These are phyloP conservation scores for Theonella swinhoei DNA, from an alignment of 37 sponge, comb jelly and placozoan genomes.

Conservation along the genomic window DNA sequence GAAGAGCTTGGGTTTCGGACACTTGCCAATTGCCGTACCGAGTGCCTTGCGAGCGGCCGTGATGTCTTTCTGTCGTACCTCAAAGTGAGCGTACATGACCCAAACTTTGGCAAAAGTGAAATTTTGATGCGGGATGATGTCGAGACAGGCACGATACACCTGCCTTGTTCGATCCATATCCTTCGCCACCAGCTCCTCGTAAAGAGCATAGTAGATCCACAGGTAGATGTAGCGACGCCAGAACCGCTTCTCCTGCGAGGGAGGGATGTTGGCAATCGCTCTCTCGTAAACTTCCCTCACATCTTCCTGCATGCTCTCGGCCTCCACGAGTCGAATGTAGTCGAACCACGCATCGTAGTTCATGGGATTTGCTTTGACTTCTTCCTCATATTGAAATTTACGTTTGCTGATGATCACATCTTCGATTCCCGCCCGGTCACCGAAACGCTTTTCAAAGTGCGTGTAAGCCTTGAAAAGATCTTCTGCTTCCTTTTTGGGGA, in stretches of 20 bases:
- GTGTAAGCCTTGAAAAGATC: conserved; percentile 95
- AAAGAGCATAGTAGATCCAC: conserved; percentile 98
- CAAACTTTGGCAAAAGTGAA: conserved; percentile 99
- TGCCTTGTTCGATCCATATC: conserved; percentile 87
- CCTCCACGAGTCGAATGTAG: conserved; percentile 91
- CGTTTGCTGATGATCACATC: conserved; percentile 94
- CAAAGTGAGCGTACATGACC: conserved; percentile 97
- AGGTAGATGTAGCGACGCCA: conserved; percentile 98
- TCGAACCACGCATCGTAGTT: conserved; percentile 99
- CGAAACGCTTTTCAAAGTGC: conserved; percentile 95
- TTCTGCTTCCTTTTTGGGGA: conserved; percentile 85
- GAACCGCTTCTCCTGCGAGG: conserved; percentile 86
- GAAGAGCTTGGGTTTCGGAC: conserved; percentile 97
- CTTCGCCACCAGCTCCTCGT: conserved; percentile 91
- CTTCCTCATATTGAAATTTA: conserved; percentile 92
- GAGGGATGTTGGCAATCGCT: conserved; percentile 96
- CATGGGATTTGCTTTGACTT: conserved; percentile 90
- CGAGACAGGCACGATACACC: conserved; percentile 90
- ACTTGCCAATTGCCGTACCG: conserved; percentile 93
- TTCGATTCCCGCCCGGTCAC: conserved; percentile 93
- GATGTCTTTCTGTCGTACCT: conserved; percentile 91
- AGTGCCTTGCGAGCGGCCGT: conserved; percentile 85
- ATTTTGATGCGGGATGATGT: conserved; percentile 87
- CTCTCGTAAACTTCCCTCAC: conserved; percentile 95
- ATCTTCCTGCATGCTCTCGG: conserved; percentile 68